phyloP scores from a whole-genome alignment of 2,113 vertebrate genomes.

The Lampris incognitus region DNA sequence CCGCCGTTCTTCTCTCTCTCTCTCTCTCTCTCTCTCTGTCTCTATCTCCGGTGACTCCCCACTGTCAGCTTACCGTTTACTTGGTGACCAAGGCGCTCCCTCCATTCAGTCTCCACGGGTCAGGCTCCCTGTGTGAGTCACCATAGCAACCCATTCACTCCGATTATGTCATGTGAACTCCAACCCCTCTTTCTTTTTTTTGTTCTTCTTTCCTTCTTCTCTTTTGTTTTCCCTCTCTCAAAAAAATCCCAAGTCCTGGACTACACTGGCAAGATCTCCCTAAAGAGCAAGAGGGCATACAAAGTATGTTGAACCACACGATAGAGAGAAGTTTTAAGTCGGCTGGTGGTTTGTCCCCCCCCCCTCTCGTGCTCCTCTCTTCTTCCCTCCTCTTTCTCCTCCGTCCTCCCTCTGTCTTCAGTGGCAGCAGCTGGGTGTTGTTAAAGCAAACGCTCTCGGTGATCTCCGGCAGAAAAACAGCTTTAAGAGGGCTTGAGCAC shows the following conservation, averaged over 20 bases:
- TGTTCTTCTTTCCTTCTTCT: not conserved
- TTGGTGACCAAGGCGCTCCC: constrained; percentile 68
- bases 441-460: constrained; percentile 47
- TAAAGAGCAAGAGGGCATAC: constrained; percentile 33
- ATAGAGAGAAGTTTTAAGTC: constrained; percentile 45
- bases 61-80: constrained; percentile 76
- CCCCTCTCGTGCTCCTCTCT: constrained; percentile 23
- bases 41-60: constrained; percentile 64
- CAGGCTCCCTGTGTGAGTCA: constrained; percentile 90
- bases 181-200: constrained; percentile 41
- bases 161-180: constrained; percentile 80
- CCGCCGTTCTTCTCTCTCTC: constrained; percentile 20
- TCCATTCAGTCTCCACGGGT: constrained; percentile 83
- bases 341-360: constrained; percentile 41
- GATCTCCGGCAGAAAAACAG: constrained; percentile 76
- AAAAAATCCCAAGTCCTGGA: constrained; percentile 49
- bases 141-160: constrained; percentile 93
- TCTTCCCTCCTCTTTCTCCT: constrained; percentile 39
- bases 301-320: constrained; percentile 1
- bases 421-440: constrained; percentile 66
- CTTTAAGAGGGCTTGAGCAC: constrained; percentile 72
- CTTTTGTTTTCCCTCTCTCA: constrained; percentile 6
- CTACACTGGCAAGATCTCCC: constrained; percentile 40
- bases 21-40: constrained; percentile 36
- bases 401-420: constrained; percentile 33